Conservation (phyloP, 2,888 invertebrate species). For the Arctia plantaginis region DNA sequence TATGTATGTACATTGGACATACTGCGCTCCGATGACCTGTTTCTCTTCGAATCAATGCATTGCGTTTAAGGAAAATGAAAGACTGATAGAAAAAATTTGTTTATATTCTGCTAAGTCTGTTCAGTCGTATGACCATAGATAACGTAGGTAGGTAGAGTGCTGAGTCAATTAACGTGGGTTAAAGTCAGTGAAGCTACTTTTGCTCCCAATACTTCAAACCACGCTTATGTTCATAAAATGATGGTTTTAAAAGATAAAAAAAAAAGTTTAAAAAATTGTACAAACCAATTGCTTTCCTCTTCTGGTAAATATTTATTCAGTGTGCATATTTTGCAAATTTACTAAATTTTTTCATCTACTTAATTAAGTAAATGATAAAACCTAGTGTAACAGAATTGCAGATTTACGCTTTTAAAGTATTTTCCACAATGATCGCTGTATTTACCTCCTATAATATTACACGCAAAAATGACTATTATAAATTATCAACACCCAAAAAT, state of each 20-base stretch:
- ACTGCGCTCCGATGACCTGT: constrained; percentile 49
- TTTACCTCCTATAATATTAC: neutral
- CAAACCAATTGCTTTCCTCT: neutral
- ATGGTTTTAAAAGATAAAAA: neutral
- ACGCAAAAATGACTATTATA: constrained; percentile 37
- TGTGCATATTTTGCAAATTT: neutral
- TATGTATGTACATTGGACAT: constrained; percentile 6
- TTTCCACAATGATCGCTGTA: neutral
- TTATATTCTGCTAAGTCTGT: neutral
- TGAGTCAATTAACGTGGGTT: neutral
- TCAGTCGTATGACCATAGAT: neutral
- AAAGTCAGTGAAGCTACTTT: no score
- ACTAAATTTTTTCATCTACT: neutral
- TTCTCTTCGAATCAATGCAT: constrained; percentile 3
- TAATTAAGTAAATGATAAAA: neutral
- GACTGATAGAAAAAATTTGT: neutral
- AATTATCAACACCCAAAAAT: constrained; percentile 54
- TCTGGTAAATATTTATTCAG: neutral
- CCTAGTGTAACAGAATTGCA: neutral
- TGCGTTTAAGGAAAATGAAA: constrained; percentile 7
- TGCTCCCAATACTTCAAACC: neutral
- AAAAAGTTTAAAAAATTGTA: neutral
- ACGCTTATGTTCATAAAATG: neutral
- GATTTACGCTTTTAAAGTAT: neutral
- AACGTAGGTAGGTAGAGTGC: neutral